Evolutionary conservation across 2,888 invertebrate genomes (phyloP).

Genomic region (Seira musarum): DNA sequence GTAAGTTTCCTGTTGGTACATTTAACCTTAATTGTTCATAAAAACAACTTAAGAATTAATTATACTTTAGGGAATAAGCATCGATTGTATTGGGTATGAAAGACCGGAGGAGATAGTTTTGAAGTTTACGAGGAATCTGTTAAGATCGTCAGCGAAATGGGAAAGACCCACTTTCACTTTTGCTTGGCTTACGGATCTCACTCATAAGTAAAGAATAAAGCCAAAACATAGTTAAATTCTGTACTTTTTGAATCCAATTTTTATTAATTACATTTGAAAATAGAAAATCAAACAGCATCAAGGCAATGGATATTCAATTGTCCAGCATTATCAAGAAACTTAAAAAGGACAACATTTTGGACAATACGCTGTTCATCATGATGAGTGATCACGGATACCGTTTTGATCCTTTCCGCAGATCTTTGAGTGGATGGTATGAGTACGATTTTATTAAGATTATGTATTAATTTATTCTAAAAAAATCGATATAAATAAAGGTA

Average conservation of each 20-base stretch:
- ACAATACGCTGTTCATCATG: slow-evolving; percentile 41
- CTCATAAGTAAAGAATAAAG: too few relatives aligned
- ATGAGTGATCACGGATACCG: slow-evolving; percentile 39
- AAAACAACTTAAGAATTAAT: too few relatives aligned
- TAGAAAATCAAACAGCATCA: slow-evolving; percentile 8
- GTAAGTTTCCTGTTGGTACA: too few relatives aligned
- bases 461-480: too few relatives aligned
- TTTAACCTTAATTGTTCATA: too few relatives aligned
- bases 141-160: not conserved
- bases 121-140: slow-evolving; percentile 17
- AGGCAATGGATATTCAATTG: slow-evolving; percentile 17
- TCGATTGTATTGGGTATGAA: slow-evolving; percentile 45
- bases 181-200: slow-evolving; percentile 27
- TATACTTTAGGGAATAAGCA: not conserved
- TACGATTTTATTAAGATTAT: too few relatives aligned
- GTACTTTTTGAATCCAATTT: too few relatives aligned
- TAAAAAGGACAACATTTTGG: too few relatives aligned
- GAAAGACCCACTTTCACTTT: slow-evolving; percentile 35
- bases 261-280: too few relatives aligned
- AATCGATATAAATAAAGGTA: too few relatives aligned
- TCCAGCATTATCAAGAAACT: not conserved
- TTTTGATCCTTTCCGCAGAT: slow-evolving; percentile 25
- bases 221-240: too few relatives aligned
- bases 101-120: slow-evolving; percentile 35
- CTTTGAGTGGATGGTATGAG: slow-evolving; percentile 48